Percentiles rank a stretch among this genome's conserved stretches.
phyloP scores from a whole-genome alignment of 2,797 vertebrate species.

The Kryptolebias ocellatus region DNA sequence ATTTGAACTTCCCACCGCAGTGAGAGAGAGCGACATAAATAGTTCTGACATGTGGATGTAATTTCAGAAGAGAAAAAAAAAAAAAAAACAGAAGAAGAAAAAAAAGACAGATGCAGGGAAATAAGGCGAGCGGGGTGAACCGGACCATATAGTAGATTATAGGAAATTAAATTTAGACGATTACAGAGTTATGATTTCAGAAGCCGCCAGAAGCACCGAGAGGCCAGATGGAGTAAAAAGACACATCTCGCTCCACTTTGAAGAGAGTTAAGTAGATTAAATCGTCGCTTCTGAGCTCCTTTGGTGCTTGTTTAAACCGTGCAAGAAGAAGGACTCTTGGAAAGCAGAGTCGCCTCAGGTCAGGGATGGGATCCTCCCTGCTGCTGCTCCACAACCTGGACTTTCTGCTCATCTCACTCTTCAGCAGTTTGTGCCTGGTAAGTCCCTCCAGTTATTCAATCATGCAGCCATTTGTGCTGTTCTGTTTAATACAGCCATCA shows the following conservation, averaged over 20 bases:
- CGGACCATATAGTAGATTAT: conserved; percentile 71
- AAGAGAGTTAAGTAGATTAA: conserved; percentile 71
- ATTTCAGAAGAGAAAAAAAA: conserved; percentile 78
- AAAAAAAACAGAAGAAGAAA: neutral
- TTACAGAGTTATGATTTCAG: conserved; percentile 79
- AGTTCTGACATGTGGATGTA: conserved; percentile 90
- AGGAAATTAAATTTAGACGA: conserved; percentile 74
- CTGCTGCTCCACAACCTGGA: conserved; percentile 85
- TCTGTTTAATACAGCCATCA: neutral
- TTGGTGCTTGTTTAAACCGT: conserved; percentile 57
- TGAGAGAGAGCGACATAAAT: conserved; percentile 84
- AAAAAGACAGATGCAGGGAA: conserved; percentile 75
- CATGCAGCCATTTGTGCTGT: neutral
- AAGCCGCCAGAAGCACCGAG: conserved; percentile 59
- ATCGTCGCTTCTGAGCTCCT: conserved; percentile 62
- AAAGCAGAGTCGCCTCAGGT: conserved; percentile 62
- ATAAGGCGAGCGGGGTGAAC: conserved; percentile 65
- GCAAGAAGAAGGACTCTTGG: conserved; percentile 42
- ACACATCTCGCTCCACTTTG: conserved; percentile 58
- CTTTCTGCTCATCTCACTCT: conserved; percentile 87
- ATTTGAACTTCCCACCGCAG: conserved; percentile 89
- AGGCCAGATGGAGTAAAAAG: conserved; percentile 73
- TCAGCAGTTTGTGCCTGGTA: conserved; percentile 90
- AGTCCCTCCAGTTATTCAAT: conserved; percentile 69
- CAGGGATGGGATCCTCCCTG: conserved; percentile 91